Conservation (phyloP, 2,797 vertebrate genomes). For the Atherinosoma microstoma region DNA sequence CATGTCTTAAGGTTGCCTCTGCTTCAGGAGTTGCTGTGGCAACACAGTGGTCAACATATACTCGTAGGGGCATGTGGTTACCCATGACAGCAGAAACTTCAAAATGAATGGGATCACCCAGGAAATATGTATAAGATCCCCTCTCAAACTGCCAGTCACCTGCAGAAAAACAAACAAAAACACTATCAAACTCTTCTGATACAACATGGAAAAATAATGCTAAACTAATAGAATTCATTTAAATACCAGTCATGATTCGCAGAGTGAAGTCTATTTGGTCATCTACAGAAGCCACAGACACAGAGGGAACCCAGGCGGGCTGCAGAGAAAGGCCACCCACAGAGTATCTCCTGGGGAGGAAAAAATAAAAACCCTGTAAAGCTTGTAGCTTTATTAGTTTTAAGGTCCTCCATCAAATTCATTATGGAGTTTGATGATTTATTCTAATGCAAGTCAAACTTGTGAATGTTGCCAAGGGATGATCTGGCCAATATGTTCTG, state of each 20-base stretch:
- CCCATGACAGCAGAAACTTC: slow-evolving; percentile 62
- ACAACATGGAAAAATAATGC: neutral
- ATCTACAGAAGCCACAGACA: slow-evolving; percentile 35
- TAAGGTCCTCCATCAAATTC: too few species aligned
- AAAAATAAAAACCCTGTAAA: too few species aligned
- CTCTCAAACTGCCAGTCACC: slow-evolving; percentile 74
- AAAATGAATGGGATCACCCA: slow-evolving; percentile 73
- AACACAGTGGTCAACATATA: slow-evolving; percentile 76
- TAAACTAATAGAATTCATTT: too few species aligned
- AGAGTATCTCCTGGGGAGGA: slow-evolving; percentile 61
- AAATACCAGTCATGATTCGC: slow-evolving; percentile 75
- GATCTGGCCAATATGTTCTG: too few species aligned
- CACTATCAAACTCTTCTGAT: neutral
- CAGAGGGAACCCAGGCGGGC: slow-evolving; percentile 69
- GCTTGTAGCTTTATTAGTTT: too few species aligned
- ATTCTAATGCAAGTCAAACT: too few species aligned
- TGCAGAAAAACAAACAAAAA: slow-evolving; percentile 23
- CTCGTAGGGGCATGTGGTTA: slow-evolving; percentile 71
- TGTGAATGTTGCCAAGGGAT: too few species aligned
- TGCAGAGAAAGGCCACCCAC: slow-evolving; percentile 59
- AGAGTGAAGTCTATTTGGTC: slow-evolving; percentile 72
- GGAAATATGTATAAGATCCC: slow-evolving; percentile 61
- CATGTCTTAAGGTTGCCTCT: slow-evolving; percentile 57
- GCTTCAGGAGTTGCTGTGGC: slow-evolving; percentile 68
- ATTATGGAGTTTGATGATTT: too few species aligned